Evolutionary conservation across 2,113 vertebrate species (phyloP).

Genomic region (Mesembrinibis cayennensis): DNA sequence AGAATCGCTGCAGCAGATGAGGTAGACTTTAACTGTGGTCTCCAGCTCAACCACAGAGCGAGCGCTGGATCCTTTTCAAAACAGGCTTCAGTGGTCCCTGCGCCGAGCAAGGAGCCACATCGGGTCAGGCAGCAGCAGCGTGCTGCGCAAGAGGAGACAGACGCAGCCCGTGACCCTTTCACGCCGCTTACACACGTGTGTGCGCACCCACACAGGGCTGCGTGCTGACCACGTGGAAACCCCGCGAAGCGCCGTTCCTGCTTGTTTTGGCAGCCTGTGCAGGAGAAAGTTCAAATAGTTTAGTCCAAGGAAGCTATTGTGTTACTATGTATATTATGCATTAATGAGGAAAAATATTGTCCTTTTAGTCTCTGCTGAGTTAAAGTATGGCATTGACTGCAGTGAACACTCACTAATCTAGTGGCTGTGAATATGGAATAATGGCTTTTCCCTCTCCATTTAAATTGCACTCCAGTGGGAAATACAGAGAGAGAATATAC

Average conservation of each 20-base stretch:
- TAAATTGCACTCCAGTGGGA: neutral
- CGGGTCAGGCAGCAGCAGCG: neutral
- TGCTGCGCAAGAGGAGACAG: neutral
- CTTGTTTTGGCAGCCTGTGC: neutral
- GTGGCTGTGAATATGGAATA: neutral
- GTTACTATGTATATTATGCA: neutral
- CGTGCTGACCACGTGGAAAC: neutral
- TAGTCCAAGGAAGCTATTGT: neutral
- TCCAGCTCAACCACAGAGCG: neutral
- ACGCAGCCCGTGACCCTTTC: neutral
- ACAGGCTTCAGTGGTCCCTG: neutral
- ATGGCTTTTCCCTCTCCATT: neutral
- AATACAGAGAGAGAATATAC: neutral
- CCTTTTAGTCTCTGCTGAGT: neutral
- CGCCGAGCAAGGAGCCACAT: neutral
- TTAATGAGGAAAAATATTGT: neutral
- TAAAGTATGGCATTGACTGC: neutral
- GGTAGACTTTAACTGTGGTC: neutral
- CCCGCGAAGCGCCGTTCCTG: neutral
- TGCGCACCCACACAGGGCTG: neutral
- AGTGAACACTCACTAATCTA: neutral
- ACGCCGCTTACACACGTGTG: accelerated
- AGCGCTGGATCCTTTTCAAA: neutral
- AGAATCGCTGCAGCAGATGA: neutral
- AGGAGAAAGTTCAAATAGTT: neutral